phyloP scores from a whole-genome alignment of 2,888 invertebrate genomes.

The Scaptomyza flava region DNA sequence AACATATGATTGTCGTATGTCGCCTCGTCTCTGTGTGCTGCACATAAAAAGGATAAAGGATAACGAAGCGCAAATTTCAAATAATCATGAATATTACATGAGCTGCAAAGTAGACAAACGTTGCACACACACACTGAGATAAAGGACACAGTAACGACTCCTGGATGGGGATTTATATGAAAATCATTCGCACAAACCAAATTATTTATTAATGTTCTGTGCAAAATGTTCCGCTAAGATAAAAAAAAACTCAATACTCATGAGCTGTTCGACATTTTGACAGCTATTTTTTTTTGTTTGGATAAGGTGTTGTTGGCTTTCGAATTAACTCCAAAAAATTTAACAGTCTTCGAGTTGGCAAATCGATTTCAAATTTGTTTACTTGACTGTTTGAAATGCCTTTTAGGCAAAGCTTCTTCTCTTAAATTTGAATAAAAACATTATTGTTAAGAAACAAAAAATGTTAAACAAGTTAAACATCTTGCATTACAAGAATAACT shows the following conservation, averaged over 20 bases:
- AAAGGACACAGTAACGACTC: slow-evolving; percentile 15
- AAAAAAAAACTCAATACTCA: slow-evolving; percentile 20
- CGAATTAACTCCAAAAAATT: slow-evolving; percentile 29
- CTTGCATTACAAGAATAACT: neutral
- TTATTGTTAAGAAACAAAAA: too few relatives aligned
- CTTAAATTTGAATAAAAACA: slow-evolving; percentile 12
- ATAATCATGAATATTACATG: slow-evolving; percentile 80
- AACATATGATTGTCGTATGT: slow-evolving; percentile 79
- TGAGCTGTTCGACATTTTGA: slow-evolving; percentile 48
- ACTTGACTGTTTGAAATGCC: slow-evolving; percentile 11
- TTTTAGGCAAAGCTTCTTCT: slow-evolving; percentile 9
- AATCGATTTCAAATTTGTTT: slow-evolving; percentile 49
- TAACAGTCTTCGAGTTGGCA: slow-evolving; percentile 32
- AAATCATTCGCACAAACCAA: slow-evolving; percentile 75
- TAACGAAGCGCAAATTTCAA: slow-evolving; percentile 80
- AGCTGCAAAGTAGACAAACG: slow-evolving; percentile 76
- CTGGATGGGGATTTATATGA: slow-evolving; percentile 63
- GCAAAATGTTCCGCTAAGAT: slow-evolving; percentile 47
- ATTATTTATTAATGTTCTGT: slow-evolving; percentile 75
- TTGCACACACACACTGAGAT: slow-evolving; percentile 49
- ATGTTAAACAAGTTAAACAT: too few relatives aligned
- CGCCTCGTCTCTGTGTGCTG: slow-evolving; percentile 27
- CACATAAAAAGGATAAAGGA: slow-evolving; percentile 74
- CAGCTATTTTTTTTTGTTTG: slow-evolving; percentile 30
- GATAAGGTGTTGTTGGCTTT: slow-evolving; percentile 12